Evolutionary conservation across 2,113 vertebrate genomes (phyloP), one percentile per base, ranked within the genome.

Genomic region (Speoplatyrhinus poulsoni): DNA sequence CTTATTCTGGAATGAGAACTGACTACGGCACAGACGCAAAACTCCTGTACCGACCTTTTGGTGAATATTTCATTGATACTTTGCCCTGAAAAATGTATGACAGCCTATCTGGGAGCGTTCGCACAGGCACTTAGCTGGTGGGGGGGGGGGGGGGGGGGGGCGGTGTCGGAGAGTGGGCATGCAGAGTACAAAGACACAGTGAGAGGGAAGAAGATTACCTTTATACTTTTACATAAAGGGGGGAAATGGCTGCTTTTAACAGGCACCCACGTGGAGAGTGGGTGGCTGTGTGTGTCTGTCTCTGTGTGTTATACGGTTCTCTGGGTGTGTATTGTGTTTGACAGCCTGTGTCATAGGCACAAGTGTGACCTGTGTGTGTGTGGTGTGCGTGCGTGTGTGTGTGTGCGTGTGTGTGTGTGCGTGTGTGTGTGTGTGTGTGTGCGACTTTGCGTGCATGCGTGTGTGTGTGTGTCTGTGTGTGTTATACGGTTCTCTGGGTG

Each of bases 31-130:
- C 57, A 75, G 69, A 53, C 32, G 15, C 16, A 46, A 6, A 67
- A 53, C 59, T 13, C 52, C 59, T 3, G 41, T 33, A 12, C 46
- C 13, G 67, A 3, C 68, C 73, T 54, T 54, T 64, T 17, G 62
- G 74, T 77, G 69, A 76, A 72, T 73, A 67, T 62, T 76, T 82
- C 69, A 78, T 26, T 67, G 48, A 72, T 33, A 46, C 72, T 79
- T 76, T 70, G 76, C 67, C 81, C 73, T 85, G 62, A 86, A 87
- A 88, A 77, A 88, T 85, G 83, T 73, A 86, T 86, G 76, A 76
- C 75, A 76, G 69, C 65, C 72, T 58, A 72, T 82, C 76, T 75
- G 76, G 79, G 62, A 69, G 61, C 46, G 61, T 54, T 77, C 69
- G 77, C 69, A 75, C 75, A 83, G 77, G 84, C 84, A 88, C 82